Conservation (phyloP, 2,797 vertebrate species). For the Anas flavirostris region DNA sequence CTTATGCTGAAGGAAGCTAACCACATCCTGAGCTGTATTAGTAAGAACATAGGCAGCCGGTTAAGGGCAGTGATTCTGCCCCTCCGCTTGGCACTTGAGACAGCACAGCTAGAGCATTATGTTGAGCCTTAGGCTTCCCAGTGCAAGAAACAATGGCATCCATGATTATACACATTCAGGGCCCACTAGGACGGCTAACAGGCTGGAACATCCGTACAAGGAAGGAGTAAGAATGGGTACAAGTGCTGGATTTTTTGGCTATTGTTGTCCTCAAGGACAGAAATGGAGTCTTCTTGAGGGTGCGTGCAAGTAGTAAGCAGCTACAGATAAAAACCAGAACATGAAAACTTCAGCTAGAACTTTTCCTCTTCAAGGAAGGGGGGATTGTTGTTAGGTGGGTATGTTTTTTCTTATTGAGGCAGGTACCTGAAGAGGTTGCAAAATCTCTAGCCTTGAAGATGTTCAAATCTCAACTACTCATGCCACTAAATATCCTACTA, state of each 20-base stretch:
- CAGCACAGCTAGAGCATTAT: background rate
- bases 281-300: background rate
- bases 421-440: background rate
- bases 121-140: background rate
- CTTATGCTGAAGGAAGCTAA: background rate
- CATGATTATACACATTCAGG: background rate
- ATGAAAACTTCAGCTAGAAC: background rate
- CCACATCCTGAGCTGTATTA: background rate
- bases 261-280: background rate
- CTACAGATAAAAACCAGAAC: accelerated
- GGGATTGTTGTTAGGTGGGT: background rate
- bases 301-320: background rate
- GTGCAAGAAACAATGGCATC: background rate
- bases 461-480: background rate
- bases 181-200: background rate
- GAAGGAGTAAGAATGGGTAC: background rate
- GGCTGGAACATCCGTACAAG: background rate
- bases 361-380: background rate
- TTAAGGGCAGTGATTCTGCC: background rate
- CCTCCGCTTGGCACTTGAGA: background rate
- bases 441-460: background rate
- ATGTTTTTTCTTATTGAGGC: background rate
- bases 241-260: background rate
- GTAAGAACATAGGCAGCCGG: background rate
- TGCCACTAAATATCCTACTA: background rate